Base-by-base conservation (phyloP, 37 sponge, comb jelly and placozoan genomes). In the Agelas oroides region DNA sequence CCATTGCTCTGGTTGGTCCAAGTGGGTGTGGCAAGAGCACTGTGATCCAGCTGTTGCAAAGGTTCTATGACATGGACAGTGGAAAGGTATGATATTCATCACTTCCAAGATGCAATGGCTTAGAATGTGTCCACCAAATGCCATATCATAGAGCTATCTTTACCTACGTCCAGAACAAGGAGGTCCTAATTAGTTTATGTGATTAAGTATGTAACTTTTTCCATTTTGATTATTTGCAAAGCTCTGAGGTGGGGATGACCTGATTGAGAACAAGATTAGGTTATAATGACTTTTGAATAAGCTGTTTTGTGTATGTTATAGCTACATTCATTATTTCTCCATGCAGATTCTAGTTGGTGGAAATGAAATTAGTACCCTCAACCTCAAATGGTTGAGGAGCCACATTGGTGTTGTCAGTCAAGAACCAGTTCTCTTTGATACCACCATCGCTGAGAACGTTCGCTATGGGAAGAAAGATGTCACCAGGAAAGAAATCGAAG, bases 1-100 rank as follows among this genome's bases (percentile, higher is more conserved):
- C 91, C 25, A 73, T 93, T 25, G 96, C 96, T 52, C 88, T 96
- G 30, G 96, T 96, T 23, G 96, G 96, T 17, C 82, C 94, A 39
- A 96, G 96, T 83, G 96, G 96, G 34, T 93, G 96, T 93, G 96
- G 96, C 46, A 96, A 96, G 84, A 93, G 94, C 64, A 96, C 96
- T 31, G 73, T 79, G 59, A 64, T 93, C 39, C 94, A 93, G 64
- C 75, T 96, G 40, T 56, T 96, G 6, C 94, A 96, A 78, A 78
- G 96, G 23, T 96, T 96, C 88, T 96, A 96, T 64, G 95, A 96
- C 54, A 53, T 75, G 8, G 65, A 54, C 37, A 32, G 12, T 28
- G 93, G 93, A 8, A 64, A 73, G 68, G 87, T 90, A 55, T 15
- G 56, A 15, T 46, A 71, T 16, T 35, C 28, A 25, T 61, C n/a